Evolutionary conservation across 1,140 invertebrate species (phyloP).

Genomic region (Dendroctonus valens): DNA sequence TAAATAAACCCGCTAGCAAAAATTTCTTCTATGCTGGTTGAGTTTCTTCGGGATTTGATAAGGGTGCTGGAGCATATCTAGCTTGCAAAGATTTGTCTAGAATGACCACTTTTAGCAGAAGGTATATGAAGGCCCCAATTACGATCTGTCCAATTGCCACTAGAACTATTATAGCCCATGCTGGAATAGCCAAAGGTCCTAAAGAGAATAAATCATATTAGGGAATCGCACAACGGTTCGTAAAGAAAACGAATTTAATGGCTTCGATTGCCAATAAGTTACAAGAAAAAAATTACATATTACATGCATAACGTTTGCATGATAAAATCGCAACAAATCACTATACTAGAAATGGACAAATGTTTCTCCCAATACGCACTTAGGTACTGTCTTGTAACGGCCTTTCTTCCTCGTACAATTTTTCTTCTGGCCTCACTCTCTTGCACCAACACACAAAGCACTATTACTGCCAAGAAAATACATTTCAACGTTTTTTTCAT

Average conservation of each 20-base stretch:
- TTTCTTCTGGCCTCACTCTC: slow-evolving; percentile 72
- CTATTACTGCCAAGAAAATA: slow-evolving; percentile 53
- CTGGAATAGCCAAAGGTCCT: slow-evolving; percentile 67
- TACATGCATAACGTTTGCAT: no score
- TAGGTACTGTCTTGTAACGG: slow-evolving; percentile 67
- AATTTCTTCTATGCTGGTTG: neutral
- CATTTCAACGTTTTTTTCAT: slow-evolving; percentile 5
- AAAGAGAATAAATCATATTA: slow-evolving; percentile 40
- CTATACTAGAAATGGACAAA: neutral
- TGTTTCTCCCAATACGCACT: slow-evolving; percentile 59
- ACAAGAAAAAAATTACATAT: no score
- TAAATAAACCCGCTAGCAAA: neutral
- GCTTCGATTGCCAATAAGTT: neutral
- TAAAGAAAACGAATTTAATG: slow-evolving; percentile 41
- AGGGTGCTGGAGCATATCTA: slow-evolving; percentile 34
- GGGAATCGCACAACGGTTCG: slow-evolving; percentile 54
- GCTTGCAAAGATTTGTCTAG: slow-evolving; percentile 47
- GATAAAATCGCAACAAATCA: no score
- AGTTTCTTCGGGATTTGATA: neutral
- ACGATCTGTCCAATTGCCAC: slow-evolving; percentile 65
- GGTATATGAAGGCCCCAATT: slow-evolving; percentile 64
- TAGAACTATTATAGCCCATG: slow-evolving; percentile 69
- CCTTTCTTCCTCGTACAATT: slow-evolving; percentile 51
- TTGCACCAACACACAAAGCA: slow-evolving; percentile 61
- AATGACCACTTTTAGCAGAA: slow-evolving; percentile 65